Evolutionary conservation across 2,797 vertebrate genomes (phyloP).

Genomic region (Mormyrus hasselquistii): DNA sequence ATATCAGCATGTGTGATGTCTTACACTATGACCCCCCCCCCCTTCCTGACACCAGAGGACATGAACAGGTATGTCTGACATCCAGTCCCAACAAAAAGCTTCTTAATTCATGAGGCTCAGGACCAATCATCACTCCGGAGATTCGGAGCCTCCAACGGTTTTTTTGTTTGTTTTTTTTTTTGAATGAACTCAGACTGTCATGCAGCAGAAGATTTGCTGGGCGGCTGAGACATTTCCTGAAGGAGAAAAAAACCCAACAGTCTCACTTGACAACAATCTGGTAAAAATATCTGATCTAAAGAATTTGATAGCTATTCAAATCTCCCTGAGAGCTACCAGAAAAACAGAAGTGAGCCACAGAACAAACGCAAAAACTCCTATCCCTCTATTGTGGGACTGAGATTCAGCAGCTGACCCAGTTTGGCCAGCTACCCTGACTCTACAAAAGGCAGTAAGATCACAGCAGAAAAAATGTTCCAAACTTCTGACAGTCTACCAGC

Average conservation of each 20-base stretch:
- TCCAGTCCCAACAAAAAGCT: not conserved
- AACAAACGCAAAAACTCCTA: constrained; percentile 27
- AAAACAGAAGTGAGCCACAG: constrained; percentile 23
- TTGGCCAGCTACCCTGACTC: constrained; percentile 35
- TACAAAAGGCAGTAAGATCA: not conserved
- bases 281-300: not conserved
- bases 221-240: not conserved
- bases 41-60: not conserved
- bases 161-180: not conserved
- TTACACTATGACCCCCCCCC: not conserved
- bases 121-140: not conserved
- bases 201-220: constrained; percentile 21
- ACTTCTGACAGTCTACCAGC: not conserved
- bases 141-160: not conserved
- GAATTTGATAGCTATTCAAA: not conserved
- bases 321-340: constrained; percentile 11
- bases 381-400: constrained; percentile 33
- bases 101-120: not conserved
- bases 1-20: not conserved
- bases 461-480: not conserved
- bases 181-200: not conserved
- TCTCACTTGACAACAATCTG: not conserved
- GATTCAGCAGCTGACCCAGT: constrained; percentile 15
- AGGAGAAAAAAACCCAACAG: not conserved
- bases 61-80: not conserved